phyloP scores from a whole-genome alignment of 2,888 invertebrate genomes.

The Scrobipalpa costella region DNA sequence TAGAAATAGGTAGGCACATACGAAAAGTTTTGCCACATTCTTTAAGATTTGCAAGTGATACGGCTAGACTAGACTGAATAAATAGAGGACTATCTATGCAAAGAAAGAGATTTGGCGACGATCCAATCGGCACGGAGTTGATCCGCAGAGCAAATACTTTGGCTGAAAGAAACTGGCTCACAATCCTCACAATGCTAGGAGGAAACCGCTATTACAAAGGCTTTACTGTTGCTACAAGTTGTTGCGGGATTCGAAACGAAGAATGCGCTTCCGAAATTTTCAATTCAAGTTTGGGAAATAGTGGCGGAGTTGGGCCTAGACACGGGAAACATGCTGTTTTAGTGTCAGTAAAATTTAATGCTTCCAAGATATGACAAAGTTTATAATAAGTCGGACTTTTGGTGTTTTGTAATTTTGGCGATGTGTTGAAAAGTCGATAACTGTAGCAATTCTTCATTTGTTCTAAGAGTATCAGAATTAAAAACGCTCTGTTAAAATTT shows the following conservation, averaged over 20 bases:
- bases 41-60: slow-evolving; percentile 11
- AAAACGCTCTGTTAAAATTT: no score
- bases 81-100: slow-evolving; percentile 24
- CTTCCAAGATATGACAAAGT: neutral
- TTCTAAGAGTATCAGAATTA: no score
- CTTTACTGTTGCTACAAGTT: slow-evolving; percentile 14
- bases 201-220: slow-evolving; percentile 18
- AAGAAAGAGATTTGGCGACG: slow-evolving; percentile 27
- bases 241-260: slow-evolving; percentile 19
- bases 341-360: slow-evolving; percentile 1
- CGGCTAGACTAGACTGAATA: slow-evolving; percentile 7
- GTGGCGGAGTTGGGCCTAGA: slow-evolving; percentile 8
- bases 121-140: slow-evolving; percentile 25
- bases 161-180: slow-evolving; percentile 18
- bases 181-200: slow-evolving; percentile 21
- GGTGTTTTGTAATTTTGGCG: no score
- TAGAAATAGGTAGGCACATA: no score
- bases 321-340: neutral
- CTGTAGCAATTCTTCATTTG: no score
- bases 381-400: neutral
- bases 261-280: slow-evolving; percentile 10
- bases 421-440: no score
- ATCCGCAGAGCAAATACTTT: slow-evolving; percentile 23
- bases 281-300: slow-evolving; percentile 10
- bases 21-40: slow-evolving; percentile 4